Base-by-base conservation (phyloP, 2,797 vertebrate species). In the Parambassis ranga region DNA sequence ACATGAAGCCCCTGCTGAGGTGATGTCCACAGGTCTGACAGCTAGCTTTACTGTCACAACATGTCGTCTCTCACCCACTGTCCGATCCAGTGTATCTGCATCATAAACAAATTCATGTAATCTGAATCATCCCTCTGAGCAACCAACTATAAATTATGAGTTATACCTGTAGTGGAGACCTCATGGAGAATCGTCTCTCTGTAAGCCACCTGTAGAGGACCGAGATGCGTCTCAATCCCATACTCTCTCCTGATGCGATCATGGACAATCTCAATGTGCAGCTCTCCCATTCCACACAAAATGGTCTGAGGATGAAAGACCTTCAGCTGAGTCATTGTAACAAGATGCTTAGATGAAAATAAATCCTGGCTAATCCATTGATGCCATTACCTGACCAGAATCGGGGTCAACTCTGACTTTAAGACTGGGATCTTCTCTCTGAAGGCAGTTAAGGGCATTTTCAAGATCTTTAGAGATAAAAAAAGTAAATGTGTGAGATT, bases 351-450 rank as follows among this genome's bases (percentile, higher is more conserved):
- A 9, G 5, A 31, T 11, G 22, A 2, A 22, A 49, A n/a, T 22
- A 50, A 47, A 22, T n/a, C 10, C 16, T 6, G 6, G 2, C 2
- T 61, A 46, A 59, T 35, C 8, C 28, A 13, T 4, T 37, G 39
- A 55, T 20, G 22, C 18, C 10, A 70, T 67, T 92, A 98, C 96
- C 91, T 99, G 97, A 75, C 97, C 96, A 69, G 96, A 97, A 68
- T 99, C 96, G 1, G 94, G 90, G 89, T 99, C 98, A 10, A 87
- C 64, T 75, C 91, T 92, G 81, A 98, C 96, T 93, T 97, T 98
- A 30, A 99, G 92, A 75, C 98, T 99, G 66, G 97, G 98, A 89
- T 99, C 98, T 92, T 99, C 97, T 83, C 94, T 94, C 82, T 99
- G 96, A 53, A 99, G 93, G 82, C 94, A 96, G 67, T 65, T 91